Conservation (phyloP, 2,113 vertebrate species). For the Tupaia tana region DNA sequence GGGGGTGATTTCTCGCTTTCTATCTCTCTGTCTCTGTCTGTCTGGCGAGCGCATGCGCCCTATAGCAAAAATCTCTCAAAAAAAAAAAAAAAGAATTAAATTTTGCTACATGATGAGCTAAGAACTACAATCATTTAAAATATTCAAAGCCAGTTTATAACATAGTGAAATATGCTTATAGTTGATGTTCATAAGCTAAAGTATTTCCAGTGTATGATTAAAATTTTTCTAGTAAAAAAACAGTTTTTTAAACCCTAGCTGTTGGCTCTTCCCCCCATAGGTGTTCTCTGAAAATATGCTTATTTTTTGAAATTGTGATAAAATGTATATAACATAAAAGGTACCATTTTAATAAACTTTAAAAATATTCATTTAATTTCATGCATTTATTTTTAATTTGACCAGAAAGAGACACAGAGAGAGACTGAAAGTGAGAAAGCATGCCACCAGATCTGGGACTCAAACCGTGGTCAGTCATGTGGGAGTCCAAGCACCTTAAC, state of each 20-base stretch:
- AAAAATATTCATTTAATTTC: background rate
- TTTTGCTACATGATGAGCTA: constrained; percentile 42
- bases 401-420: too few relatives aligned
- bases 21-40: too few relatives aligned
- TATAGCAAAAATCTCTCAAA: too few relatives aligned
- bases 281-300: constrained; percentile 5
- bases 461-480: too few relatives aligned
- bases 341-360: constrained; percentile 50
- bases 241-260: background rate
- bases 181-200: constrained; percentile 56
- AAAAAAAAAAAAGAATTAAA: background rate
- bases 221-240: background rate
- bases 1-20: too few relatives aligned
- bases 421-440: too few relatives aligned
- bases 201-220: background rate
- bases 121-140: constrained; percentile 45
- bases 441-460: too few relatives aligned
- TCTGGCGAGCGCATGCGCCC: too few relatives aligned
- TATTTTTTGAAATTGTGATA: background rate
- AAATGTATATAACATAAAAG: constrained; percentile 43
- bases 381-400: too few relatives aligned
- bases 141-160: constrained; percentile 46
- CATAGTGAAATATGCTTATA: constrained; percentile 39
- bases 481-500: too few relatives aligned
- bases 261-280: background rate